Evolutionary conservation across 2,888 invertebrate species (phyloP), one percentile per base, ranked within the genome.

Genomic region (Folsomia manolachei): DNA sequence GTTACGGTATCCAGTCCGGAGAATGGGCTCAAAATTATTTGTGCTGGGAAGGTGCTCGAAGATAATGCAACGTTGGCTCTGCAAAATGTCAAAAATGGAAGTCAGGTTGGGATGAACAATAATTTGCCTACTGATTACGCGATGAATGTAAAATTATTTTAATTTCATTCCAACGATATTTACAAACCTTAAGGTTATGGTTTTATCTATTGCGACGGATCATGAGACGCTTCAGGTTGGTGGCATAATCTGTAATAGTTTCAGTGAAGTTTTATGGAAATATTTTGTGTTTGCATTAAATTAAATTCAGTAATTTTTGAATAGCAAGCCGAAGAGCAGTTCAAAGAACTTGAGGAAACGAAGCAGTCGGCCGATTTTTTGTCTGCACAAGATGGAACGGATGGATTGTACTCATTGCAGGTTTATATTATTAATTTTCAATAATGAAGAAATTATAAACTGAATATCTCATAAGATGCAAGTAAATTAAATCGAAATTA

Each of bases 81-180:
- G 18, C 91, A 91, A 81, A 87, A 88, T 53, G 83, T 92, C 1
- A 89, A 88, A 83, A 91, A 91, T 83, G 90, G 90, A 63, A 87
- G 86, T 19, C 88, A 89, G 81, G 84, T n/a, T n/a, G n/a, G n/a
- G n/a, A n/a, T n/a, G n/a, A n/a, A n/a, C n/a, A n/a, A n/a, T n/a
- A n/a, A n/a, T n/a, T n/a, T n/a, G n/a, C n/a, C n/a, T n/a, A n/a
- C n/a, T n/a, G n/a, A n/a, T n/a, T n/a, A n/a, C n/a, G n/a, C n/a
- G n/a, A n/a, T n/a, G n/a, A n/a, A n/a, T n/a, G n/a, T n/a, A n/a
- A n/a, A n/a, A n/a, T n/a, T n/a, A n/a, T n/a, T n/a, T n/a, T n/a
- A n/a, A n/a, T n/a, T n/a, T n/a, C n/a, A n/a, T n/a, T n/a, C n/a
- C n/a, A n/a, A n/a, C n/a, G n/a, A n/a, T n/a, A n/a, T n/a, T n/a